Evolutionary conservation across 2,888 invertebrate species (phyloP).

Genomic region (Neoascia interrupta): DNA sequence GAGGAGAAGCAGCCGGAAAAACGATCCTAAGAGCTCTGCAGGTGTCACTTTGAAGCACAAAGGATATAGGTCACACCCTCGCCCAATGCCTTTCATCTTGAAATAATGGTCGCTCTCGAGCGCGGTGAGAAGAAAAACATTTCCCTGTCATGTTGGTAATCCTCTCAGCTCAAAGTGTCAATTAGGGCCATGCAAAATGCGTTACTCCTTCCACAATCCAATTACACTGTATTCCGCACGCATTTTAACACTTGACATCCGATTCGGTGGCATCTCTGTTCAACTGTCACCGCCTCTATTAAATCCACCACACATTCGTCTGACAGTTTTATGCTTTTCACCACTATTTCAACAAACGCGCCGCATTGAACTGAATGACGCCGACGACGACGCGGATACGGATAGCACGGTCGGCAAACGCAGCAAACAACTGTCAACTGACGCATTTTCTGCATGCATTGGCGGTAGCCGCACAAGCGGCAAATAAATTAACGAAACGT

Average conservation of each 20-base stretch:
- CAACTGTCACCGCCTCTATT: constrained; percentile 60
- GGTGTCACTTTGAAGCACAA: too few relatives aligned
- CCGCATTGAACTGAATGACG: constrained; percentile 32
- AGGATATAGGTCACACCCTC: too few relatives aligned
- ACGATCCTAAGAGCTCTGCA: too few relatives aligned
- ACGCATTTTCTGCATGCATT: constrained; percentile 49
- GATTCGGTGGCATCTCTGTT: constrained; percentile 62
- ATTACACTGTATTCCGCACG: constrained; percentile 54
- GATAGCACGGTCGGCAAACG: constrained; percentile 9
- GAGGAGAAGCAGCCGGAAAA: too few relatives aligned
- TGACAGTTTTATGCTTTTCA: constrained; percentile 68
- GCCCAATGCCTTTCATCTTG: too few relatives aligned
- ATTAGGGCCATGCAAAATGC: constrained; percentile 54
- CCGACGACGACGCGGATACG: constrained; percentile 16
- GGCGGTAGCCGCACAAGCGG: constrained; percentile 17
- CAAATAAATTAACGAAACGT: constrained; percentile 69
- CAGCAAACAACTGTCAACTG: constrained; percentile 66
- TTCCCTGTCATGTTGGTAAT: too few relatives aligned
- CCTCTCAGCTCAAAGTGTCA: too few relatives aligned
- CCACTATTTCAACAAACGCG: constrained; percentile 53
- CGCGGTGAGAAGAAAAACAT: too few relatives aligned
- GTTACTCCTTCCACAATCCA: constrained; percentile 54
- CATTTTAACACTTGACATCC: constrained; percentile 67
- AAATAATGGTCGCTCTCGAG: too few relatives aligned
- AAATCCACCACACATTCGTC: constrained; percentile 66